Evolutionary conservation across 2,888 invertebrate genomes (phyloP).

Genomic region (Panopea generosa): DNA sequence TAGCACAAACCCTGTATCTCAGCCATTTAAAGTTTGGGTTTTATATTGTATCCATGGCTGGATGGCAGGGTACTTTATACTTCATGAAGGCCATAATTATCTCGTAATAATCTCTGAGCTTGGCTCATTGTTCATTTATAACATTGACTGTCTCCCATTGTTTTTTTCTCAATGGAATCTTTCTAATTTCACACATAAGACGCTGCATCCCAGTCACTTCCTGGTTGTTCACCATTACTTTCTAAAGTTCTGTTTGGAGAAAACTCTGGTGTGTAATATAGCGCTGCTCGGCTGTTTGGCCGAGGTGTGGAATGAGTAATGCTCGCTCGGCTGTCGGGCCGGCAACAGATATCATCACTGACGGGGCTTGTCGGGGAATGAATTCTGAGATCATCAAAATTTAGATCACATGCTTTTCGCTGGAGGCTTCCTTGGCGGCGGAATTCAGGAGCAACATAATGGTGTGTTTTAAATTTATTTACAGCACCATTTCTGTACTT

Average conservation of each 20-base stretch:
- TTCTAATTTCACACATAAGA: slow-evolving; percentile 59
- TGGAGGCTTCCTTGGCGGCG: slow-evolving; percentile 57
- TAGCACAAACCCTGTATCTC: no score
- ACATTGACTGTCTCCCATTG: no score
- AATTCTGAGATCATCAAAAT: slow-evolving; percentile 50
- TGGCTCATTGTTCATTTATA: no score
- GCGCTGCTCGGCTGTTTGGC: slow-evolving; percentile 47
- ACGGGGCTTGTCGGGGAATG: slow-evolving; percentile 50
- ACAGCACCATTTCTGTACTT: background rate
- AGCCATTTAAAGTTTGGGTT: no score
- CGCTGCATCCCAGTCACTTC: slow-evolving; percentile 54
- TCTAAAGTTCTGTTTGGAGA: slow-evolving; percentile 45
- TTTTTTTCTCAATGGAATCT: no score
- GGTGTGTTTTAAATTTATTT: slow-evolving; percentile 53
- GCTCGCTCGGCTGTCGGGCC: slow-evolving; percentile 45
- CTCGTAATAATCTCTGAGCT: no score
- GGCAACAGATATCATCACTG: slow-evolving; percentile 35
- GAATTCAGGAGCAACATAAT: slow-evolving; percentile 63
- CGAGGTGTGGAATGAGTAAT: slow-evolving; percentile 49
- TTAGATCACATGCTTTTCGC: slow-evolving; percentile 59
- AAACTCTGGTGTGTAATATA: slow-evolving; percentile 35
- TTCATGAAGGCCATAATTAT: no score
- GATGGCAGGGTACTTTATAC: no score
- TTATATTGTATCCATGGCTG: no score
- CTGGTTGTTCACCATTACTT: slow-evolving; percentile 30